phyloP scores from a whole-genome alignment of 2,113 vertebrate species.

The Cacatua alba region DNA sequence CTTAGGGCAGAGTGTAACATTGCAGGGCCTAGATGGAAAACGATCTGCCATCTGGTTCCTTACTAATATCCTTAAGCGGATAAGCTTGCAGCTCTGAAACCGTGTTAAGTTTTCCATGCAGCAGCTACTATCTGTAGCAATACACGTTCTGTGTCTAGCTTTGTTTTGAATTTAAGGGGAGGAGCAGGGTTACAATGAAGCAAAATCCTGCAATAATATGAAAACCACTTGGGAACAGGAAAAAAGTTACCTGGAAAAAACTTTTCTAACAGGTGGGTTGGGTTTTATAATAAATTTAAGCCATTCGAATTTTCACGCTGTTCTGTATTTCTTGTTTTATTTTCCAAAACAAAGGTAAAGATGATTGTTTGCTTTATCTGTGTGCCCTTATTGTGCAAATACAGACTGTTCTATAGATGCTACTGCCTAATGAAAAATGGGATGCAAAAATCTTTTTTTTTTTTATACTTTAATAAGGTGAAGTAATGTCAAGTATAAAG shows the following conservation, averaged over 20 bases:
- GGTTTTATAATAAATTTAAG: not conserved
- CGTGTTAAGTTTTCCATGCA: not conserved
- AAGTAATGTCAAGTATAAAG: not conserved
- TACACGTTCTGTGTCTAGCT: not conserved
- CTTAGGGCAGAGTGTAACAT: conserved; percentile 15
- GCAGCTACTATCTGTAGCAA: not conserved
- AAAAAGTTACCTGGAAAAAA: not conserved
- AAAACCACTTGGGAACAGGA: not conserved
- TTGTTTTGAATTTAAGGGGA: not conserved
- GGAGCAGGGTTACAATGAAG: not conserved
- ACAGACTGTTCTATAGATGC: not conserved
- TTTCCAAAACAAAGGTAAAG: not conserved
- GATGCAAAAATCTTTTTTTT: not conserved
- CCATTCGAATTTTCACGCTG: not conserved
- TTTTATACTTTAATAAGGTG: not conserved
- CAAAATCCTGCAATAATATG: not conserved
- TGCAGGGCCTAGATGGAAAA: conserved; percentile 44
- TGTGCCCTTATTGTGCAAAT: not conserved
- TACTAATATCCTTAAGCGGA: not conserved
- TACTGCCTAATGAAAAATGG: not conserved
- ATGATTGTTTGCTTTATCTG: not conserved
- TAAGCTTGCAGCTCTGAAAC: not conserved
- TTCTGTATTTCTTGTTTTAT: not conserved
- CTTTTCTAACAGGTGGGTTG: not conserved
- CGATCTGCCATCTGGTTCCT: conserved; percentile 35